phyloP scores from a whole-genome alignment of 2,113 vertebrate species.

The Coptodon rendalli region DNA sequence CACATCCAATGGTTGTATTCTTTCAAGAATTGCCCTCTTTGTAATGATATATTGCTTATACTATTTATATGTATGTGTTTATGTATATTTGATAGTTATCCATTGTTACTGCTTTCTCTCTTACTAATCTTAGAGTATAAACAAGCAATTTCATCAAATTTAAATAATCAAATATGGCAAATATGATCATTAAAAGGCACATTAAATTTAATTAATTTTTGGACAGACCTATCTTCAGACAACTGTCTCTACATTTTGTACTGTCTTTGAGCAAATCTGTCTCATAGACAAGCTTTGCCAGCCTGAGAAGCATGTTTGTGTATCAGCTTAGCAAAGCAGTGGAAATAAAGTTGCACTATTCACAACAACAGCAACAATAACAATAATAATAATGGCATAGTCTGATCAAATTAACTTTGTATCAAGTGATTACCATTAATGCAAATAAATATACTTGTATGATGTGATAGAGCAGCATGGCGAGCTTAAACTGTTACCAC shows the following conservation, averaged over 20 bases:
- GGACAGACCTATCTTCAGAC: background rate
- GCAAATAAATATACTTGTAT: background rate
- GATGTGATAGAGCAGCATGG: background rate
- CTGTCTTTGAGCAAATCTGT: background rate
- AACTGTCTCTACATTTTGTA: background rate
- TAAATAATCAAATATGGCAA: background rate
- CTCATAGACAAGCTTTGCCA: background rate
- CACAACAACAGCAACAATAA: background rate
- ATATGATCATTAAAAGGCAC: background rate
- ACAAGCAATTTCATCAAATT: background rate
- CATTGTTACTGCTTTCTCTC: background rate
- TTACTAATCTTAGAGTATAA: no score
- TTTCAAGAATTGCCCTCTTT: background rate
- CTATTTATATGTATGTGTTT: background rate
- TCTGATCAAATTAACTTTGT: background rate
- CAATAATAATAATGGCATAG: background rate
- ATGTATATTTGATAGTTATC: background rate
- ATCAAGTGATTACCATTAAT: background rate
- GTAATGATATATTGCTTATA: background rate
- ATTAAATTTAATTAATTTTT: background rate
- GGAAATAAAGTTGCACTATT: background rate
- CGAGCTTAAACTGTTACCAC: slow-evolving; percentile 11
- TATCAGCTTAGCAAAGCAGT: background rate
- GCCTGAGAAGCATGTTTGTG: no score
- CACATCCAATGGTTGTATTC: background rate